Conservation (phyloP, 2,888 invertebrate species). For the Caenorhabditis becei region DNA sequence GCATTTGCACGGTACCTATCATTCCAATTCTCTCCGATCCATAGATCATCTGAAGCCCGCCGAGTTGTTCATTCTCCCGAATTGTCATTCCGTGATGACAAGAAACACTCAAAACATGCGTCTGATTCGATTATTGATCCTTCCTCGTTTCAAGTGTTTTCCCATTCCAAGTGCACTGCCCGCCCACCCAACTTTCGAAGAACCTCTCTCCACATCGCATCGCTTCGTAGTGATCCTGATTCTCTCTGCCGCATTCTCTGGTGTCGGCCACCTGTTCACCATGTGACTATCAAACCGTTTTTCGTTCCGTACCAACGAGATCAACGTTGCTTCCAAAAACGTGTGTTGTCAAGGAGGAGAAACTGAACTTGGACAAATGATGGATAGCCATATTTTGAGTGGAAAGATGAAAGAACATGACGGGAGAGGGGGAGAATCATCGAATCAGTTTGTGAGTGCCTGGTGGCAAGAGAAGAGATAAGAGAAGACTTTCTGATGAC, state of each 20-base stretch:
- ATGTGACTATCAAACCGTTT: slow-evolving; percentile 43
- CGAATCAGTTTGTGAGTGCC: slow-evolving; percentile 21
- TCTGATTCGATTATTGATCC: slow-evolving; percentile 47
- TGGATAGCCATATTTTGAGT: slow-evolving; percentile 14
- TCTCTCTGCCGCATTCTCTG: background rate
- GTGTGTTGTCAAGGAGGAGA: background rate
- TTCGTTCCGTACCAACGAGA: slow-evolving; percentile 24
- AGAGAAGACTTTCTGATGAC: slow-evolving; percentile 10
- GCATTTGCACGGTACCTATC: too few relatives aligned
- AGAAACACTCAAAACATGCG: slow-evolving; percentile 8
- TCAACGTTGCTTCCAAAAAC: slow-evolving; percentile 22
- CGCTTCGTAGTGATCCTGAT: too few relatives aligned
- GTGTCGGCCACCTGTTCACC: slow-evolving; percentile 17
- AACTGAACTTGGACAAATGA: slow-evolving; percentile 33
- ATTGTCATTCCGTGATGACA: slow-evolving; percentile 30
- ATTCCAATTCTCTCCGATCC: background rate
- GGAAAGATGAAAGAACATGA: slow-evolving; percentile 33
- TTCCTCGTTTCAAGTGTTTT: slow-evolving; percentile 14
- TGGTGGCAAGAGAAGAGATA: slow-evolving; percentile 10
- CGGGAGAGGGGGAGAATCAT: slow-evolving; percentile 12
- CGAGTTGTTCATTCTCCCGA: background rate
- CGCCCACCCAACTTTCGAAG: slow-evolving; percentile 9
- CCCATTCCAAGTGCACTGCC: slow-evolving; percentile 23
- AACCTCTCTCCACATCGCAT: background rate
- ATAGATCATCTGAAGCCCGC: background rate